Base-by-base conservation (phyloP, 1,140 invertebrate species). In the Dufourea novaeangliae region DNA sequence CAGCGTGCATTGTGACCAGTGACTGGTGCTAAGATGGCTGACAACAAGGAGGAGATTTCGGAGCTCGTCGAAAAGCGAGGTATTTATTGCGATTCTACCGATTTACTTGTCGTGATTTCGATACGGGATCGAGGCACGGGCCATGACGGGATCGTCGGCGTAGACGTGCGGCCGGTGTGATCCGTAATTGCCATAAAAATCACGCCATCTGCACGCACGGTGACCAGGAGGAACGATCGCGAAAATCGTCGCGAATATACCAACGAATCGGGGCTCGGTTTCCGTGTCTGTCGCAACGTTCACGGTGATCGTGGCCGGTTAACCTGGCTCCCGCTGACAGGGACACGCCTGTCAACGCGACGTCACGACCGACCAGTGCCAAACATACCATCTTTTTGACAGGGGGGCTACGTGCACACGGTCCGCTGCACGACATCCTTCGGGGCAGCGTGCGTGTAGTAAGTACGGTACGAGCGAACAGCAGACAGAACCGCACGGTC, bases 21-120 rank as follows among this genome's bases (percentile, higher is more conserved):
- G 91, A 91, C 88, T 92, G 91, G 91, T 92, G 92, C 92, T 93
- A 94, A 94, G 93, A 94, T 94, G 94, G 94, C 93, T 90, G 94
- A 94, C 92, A 93, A 93, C 90, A 93, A 92, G 92, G 93, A 93
- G 91, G 92, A 93, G 88, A 92, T 92, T 91, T 90, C 90, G 88
- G 93, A 93, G 91, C 92, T 93, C 90, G 89, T 90, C 84, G 93
- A 93, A 88, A 92, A 92, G 87, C 90, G 91, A 94, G 94, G 94
- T 94, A 93, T 87, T 89, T 89, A 88, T 85, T 59, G 61, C 71
- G 22, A 63, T 62, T 67, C 37, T 41, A n/a, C 39, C 39, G 17
- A 39, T 79, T 86, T 69, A 76, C 39, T 81, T 27, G 8, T 5
- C 25, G n/a, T 76, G 75, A 77, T 67, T 44, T 1, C 41, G 20